Evolutionary conservation across 2,113 vertebrate species (phyloP), one percentile per base, ranked within the genome.

Genomic region (Sturnus vulgaris): DNA sequence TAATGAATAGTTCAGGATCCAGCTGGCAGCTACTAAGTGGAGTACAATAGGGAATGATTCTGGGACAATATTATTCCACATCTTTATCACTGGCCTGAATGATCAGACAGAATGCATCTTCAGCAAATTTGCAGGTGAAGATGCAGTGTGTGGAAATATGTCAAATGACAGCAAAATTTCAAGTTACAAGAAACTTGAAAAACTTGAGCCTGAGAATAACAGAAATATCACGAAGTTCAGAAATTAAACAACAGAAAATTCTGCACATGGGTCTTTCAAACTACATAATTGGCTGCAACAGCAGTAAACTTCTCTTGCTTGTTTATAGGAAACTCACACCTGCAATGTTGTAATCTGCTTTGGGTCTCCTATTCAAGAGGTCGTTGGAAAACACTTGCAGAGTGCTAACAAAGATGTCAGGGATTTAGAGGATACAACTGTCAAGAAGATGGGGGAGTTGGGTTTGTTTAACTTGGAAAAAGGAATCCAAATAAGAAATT

Each of bases 101-200:
- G 52, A 94, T 93, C 64, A 81, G 64, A 59, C 23, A 81, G 47
- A 95, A 92, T 64, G 92, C 77, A 78, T 64, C 60, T 64, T 94
- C 93, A 94, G 90, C 95, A 95, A 28, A 78, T 89, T 75, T 82
- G 60, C 92, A 96, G 77, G 42, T 94, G 92, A 86, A 75, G 84
- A 92, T 37, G 15, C 55, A 35, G 11, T 52, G 30, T 23, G 50
- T 60, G 81, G 42, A 92, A 87, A 63, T 52, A 35, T 22, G 24
- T 40, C 33, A 86, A 91, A 84, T 42, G 18, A 25, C 33, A 42
- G 47, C 27, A 60, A 94, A 93, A 89, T 15, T 82, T 81, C 28
- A 73, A 75, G 55, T 64, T 27, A 39, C 13, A 33, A 71, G 69
- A 19, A 91, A 46, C 64, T 39, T 70, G 24, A 57, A 42, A 77